A percentile compares a stretch with the other conserved stretches of the same genome.
phyloP scores from a whole-genome alignment of 2,888 invertebrate species.

The Cinara cedri region DNA sequence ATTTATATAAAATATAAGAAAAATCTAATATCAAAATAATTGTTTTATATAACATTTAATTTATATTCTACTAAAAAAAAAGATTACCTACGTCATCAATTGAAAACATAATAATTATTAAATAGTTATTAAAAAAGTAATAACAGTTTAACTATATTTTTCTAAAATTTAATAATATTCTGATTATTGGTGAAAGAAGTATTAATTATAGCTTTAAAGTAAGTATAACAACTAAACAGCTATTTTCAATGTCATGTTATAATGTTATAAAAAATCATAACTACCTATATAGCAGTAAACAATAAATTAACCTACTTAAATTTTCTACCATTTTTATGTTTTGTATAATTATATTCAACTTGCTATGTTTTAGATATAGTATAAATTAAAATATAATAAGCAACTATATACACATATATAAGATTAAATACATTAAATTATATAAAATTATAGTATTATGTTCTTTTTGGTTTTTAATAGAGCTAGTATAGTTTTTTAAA shows the following conservation, averaged over 20 bases:
- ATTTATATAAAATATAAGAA: background rate
- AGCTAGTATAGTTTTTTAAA: too few species aligned
- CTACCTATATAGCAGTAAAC: background rate
- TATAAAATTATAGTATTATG: too few species aligned
- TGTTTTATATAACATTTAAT: background rate
- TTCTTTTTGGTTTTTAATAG: too few species aligned
- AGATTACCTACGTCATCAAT: too few species aligned
- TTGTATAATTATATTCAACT: background rate
- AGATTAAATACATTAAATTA: too few species aligned
- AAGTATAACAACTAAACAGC: background rate
- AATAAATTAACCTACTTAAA: background rate
- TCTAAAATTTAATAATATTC: background rate
- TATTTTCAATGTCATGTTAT: slow-evolving; percentile 21
- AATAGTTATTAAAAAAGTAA: background rate
- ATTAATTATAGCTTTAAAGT: slow-evolving; percentile 3
- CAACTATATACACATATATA: background rate
- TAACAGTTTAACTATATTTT: slow-evolving; percentile 3
- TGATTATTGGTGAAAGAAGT: background rate
- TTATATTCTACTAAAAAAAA: background rate
- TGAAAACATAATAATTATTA: slow-evolving; percentile 2
- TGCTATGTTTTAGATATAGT: background rate
- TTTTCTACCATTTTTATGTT: background rate
- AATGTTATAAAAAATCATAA: background rate
- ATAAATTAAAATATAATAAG: background rate
- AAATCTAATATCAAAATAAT: background rate